These are phyloP conservation scores for Aplysina aerophoba DNA, from an alignment of 37 sponge, comb jelly and placozoan genomes.

Conservation along the genomic window DNA sequence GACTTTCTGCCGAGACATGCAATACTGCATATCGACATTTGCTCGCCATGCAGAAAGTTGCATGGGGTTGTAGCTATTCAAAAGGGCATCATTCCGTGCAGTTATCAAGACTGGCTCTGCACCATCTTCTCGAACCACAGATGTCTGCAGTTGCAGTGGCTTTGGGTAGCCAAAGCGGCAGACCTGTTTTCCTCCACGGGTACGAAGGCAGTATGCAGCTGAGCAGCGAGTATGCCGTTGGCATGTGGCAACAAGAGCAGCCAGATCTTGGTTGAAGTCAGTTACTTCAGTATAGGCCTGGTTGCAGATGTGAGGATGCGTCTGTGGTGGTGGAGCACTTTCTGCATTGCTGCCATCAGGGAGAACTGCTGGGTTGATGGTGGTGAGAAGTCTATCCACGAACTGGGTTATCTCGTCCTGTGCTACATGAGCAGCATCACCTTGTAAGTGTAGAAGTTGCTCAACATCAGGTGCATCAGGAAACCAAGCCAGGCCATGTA, in stretches of 20 bases:
- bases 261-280: conserved; percentile 22
- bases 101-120: conserved; percentile 22
- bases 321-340: conserved; percentile 33
- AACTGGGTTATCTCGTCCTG: conserved; percentile 35
- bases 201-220: conserved; percentile 39
- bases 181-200: conserved; percentile 20
- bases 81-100: conserved; percentile 44
- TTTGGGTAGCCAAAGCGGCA: conserved; percentile 53
- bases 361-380: conserved; percentile 49
- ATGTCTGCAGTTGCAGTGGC: conserved; percentile 36
- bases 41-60: conserved; percentile 60
- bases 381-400: conserved; percentile 39
- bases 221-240: conserved; percentile 57
- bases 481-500: conserved; percentile 65
- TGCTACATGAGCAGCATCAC: conserved; percentile 1
- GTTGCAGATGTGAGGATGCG: conserved; percentile 30
- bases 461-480: conserved; percentile 50
- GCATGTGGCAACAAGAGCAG: conserved; percentile 49
- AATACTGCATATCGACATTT: conserved; percentile 70
- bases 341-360: conserved; percentile 41
- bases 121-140: background rate
- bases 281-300: conserved; percentile 9
- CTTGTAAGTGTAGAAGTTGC: background rate
- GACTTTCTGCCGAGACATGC: conserved; percentile 37
- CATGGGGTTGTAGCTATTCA: conserved; percentile 60